Percentiles rank a stretch among this genome's conserved stretches.
These are phyloP conservation scores for Epizoanthus illoricatus DNA, from an alignment of 92 coral and sea anemone species.

Conservation along the genomic window DNA sequence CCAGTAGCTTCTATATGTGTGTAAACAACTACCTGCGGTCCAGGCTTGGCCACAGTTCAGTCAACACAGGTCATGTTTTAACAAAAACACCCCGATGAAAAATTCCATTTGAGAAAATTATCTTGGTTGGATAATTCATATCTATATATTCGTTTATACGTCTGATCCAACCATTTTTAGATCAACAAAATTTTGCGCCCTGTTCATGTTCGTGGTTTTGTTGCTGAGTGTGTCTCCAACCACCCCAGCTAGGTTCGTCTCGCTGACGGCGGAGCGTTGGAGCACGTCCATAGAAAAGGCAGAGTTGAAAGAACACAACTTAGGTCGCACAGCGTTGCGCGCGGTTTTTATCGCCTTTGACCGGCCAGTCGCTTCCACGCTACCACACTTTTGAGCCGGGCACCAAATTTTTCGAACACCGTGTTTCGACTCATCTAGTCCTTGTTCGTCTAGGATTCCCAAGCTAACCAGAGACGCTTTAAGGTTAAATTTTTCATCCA, in stretches of 20 bases:
- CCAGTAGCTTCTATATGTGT: not conserved
- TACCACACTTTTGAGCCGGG: conserved; percentile 17
- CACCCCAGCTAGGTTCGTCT: conserved; percentile 58
- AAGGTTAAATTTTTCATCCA: conserved; percentile 61
- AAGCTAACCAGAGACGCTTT: conserved; percentile 33
- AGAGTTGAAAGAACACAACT: conserved; percentile 66
- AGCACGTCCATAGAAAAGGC: conserved; percentile 75
- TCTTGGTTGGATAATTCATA: not conserved
- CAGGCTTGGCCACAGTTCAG: conserved; percentile 3
- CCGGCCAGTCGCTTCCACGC: not conserved
- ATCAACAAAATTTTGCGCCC: conserved; percentile 33
- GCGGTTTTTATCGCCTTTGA: conserved; percentile 8
- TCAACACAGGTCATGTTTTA: not conserved
- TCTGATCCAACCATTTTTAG: conserved; percentile 40
- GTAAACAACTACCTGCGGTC: not conserved
- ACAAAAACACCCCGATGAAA: not conserved
- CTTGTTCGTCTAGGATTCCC: conserved; percentile 39
- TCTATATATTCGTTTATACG: not conserved
- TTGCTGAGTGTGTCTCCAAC: conserved; percentile 16
- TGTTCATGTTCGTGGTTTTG: conserved; percentile 27
- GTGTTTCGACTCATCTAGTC: conserved; percentile 6
- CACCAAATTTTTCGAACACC: conserved; percentile 48
- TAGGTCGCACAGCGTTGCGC: conserved; percentile 11
- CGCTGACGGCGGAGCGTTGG: conserved; percentile 78
- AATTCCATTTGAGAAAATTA: not conserved